phyloP scores from a whole-genome alignment of 1,140 invertebrate genomes.

The Bombus fervidus region DNA sequence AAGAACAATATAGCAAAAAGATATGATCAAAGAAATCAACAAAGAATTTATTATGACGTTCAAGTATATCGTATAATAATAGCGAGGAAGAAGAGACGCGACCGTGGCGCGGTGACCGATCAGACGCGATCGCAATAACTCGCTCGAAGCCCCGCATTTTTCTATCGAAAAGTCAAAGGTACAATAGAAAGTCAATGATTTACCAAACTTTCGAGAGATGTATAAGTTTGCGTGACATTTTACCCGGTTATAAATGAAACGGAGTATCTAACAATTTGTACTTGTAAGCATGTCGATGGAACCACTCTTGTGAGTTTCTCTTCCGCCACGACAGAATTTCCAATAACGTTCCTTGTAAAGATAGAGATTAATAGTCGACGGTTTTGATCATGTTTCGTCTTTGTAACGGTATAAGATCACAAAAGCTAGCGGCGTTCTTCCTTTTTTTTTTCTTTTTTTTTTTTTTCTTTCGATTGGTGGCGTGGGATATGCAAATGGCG shows the following conservation, averaged over 20 bases:
- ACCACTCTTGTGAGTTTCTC: not conserved
- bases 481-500: conserved; percentile 36
- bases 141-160: not conserved
- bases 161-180: conserved; percentile 1
- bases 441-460: not conserved
- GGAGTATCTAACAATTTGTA: conserved; percentile 4
- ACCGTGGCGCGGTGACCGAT: not conserved
- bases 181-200: not conserved
- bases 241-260: conserved; percentile 17
- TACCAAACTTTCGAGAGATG: not conserved
- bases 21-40: not conserved
- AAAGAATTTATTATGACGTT: not conserved
- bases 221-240: conserved; percentile 8
- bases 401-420: not conserved
- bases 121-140: too few relatives aligned
- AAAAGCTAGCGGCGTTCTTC: not conserved
- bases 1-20: not conserved
- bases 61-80: not conserved
- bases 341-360: conserved; percentile 9
- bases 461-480: not conserved
- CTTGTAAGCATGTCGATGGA: not conserved
- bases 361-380: conserved; percentile 6
- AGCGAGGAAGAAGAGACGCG: too few relatives aligned
- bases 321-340: conserved; percentile 12
- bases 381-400: not conserved